These are phyloP conservation scores for Cerastis rubricosa DNA, from an alignment of 2,888 invertebrate genomes.

Conservation along the genomic window DNA sequence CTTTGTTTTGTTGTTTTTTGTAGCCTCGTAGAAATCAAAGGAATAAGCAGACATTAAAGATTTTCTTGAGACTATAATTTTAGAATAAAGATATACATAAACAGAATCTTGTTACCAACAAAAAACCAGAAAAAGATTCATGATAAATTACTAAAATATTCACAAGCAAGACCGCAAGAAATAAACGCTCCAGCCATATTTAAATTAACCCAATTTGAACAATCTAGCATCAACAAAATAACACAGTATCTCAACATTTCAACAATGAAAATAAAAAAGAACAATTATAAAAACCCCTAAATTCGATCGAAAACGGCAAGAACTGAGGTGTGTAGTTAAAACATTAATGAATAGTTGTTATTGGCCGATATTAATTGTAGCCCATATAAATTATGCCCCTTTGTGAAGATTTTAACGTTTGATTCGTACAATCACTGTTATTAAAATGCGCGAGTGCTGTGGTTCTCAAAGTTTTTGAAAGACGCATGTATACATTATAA, in stretches of 20 bases:
- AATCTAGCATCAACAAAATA: constrained; percentile 56
- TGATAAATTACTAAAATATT: constrained; percentile 25
- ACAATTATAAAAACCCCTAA: constrained; percentile 54
- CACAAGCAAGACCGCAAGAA: constrained; percentile 16
- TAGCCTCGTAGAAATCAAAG: neutral
- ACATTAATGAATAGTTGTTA: constrained; percentile 83
- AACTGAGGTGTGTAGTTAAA: constrained; percentile 74
- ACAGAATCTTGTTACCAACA: neutral
- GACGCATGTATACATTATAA: no score
- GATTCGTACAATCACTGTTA: constrained; percentile 82
- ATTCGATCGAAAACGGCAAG: constrained; percentile 56
- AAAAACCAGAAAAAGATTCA: neutral
- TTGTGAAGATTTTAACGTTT: constrained; percentile 78
- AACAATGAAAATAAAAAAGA: constrained; percentile 62
- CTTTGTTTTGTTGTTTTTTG: constrained; percentile 18
- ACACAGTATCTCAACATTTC: constrained; percentile 56
- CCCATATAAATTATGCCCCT: constrained; percentile 77
- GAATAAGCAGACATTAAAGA: neutral
- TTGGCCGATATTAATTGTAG: constrained; percentile 85
- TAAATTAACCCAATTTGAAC: constrained; percentile 51
- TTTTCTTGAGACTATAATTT: neutral
- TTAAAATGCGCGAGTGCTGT: constrained; percentile 69
- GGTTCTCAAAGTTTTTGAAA: constrained; percentile 53
- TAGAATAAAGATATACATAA: neutral
- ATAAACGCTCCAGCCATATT: constrained; percentile 29